Evolutionary conservation across 2,113 vertebrate genomes (phyloP).

Genomic region (Xenopus borealis): DNA sequence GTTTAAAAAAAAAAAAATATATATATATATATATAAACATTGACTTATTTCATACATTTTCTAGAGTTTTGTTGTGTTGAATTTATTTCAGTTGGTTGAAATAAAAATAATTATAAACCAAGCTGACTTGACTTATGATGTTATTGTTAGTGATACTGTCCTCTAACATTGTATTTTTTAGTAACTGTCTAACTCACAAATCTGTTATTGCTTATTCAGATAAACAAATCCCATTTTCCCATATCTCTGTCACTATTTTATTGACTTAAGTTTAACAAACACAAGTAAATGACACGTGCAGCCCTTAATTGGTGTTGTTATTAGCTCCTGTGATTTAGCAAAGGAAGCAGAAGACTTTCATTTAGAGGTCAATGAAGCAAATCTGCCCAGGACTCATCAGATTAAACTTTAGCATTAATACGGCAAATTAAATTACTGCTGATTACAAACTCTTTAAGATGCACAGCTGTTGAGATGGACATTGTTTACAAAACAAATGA

Average conservation of each 20-base stretch:
- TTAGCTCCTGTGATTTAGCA: slow-evolving; percentile 35
- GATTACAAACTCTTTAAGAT: slow-evolving; percentile 36
- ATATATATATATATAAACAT: too few species aligned
- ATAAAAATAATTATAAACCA: too few species aligned
- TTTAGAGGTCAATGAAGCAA: slow-evolving; percentile 36
- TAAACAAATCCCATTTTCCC: too few species aligned
- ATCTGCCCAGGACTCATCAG: slow-evolving; percentile 23
- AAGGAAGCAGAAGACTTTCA: slow-evolving; percentile 27
- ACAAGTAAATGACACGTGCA: slow-evolving; percentile 28
- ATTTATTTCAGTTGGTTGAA: too few species aligned
- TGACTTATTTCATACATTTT: too few species aligned
- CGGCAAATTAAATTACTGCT: slow-evolving; percentile 36
- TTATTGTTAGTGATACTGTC: too few species aligned
- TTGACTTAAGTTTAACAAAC: slow-evolving; percentile 32
- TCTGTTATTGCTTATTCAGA: too few species aligned
- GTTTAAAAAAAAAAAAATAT: too few species aligned
- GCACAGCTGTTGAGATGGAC: slow-evolving; percentile 21
- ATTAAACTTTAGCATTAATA: slow-evolving; percentile 42
- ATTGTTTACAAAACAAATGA: slow-evolving; percentile 7
- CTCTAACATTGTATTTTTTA: too few species aligned
- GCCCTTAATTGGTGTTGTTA: slow-evolving; percentile 37
- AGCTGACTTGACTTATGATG: too few species aligned
- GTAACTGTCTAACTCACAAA: too few species aligned
- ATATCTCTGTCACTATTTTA: slow-evolving; percentile 26
- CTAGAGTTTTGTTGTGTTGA: too few species aligned